A percentile compares a stretch with the other conserved stretches of the same genome.
These are phyloP conservation scores for Dicyrtomina minuta DNA, from an alignment of 2,888 invertebrate species.

Conservation along the genomic window DNA sequence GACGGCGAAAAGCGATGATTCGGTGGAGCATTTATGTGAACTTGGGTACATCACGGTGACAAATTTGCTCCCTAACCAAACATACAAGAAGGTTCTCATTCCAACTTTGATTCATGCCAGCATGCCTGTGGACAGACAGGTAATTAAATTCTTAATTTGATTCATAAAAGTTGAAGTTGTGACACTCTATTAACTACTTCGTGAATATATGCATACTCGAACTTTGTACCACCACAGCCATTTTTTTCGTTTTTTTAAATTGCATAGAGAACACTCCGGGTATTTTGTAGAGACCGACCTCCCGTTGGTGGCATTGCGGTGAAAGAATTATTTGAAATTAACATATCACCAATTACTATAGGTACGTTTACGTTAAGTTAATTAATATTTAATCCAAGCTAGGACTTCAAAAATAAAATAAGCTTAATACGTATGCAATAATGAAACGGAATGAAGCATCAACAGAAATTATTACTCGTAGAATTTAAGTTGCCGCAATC, in stretches of 20 bases:
- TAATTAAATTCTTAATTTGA: slow-evolving; percentile 51
- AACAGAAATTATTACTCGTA: too few relatives aligned
- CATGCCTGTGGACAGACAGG: slow-evolving; percentile 86
- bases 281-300: slow-evolving; percentile 92
- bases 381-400: background rate
- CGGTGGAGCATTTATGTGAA: slow-evolving; percentile 94
- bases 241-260: background rate
- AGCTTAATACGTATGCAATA: background rate
- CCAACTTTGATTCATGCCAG: slow-evolving; percentile 79
- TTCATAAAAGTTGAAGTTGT: background rate
- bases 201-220: background rate
- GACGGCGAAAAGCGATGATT: slow-evolving; percentile 93
- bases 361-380: slow-evolving; percentile 64
- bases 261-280: slow-evolving; percentile 74
- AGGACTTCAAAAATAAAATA: background rate
- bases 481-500: too few relatives aligned
- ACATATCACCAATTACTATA: slow-evolving; percentile 89
- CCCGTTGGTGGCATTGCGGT: slow-evolving; percentile 99
- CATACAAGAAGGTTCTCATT: slow-evolving; percentile 83
- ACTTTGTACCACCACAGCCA: too few relatives aligned
- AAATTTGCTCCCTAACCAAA: slow-evolving; percentile 90
- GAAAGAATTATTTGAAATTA: slow-evolving; percentile 98
- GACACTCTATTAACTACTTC: too few relatives aligned
- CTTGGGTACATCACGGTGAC: slow-evolving; percentile 93
- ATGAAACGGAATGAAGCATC: too few relatives aligned